phyloP scores from a whole-genome alignment of 2,888 invertebrate species.

The Spodoptera littoralis region DNA sequence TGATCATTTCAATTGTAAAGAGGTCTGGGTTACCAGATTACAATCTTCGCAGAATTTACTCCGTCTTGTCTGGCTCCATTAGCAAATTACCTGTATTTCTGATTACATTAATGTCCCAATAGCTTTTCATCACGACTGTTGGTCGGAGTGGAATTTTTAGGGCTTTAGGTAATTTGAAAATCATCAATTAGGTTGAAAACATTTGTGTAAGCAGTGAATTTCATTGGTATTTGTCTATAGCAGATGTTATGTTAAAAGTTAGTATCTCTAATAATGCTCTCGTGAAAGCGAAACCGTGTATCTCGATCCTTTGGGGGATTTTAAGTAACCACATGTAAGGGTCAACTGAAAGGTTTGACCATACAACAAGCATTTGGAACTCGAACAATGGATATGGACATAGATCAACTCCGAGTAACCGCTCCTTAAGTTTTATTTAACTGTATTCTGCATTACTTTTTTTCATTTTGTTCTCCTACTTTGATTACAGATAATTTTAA shows the following conservation, averaged over 20 bases:
- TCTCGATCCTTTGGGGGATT: constrained; percentile 77
- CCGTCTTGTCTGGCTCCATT: constrained; percentile 75
- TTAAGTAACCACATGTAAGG: constrained; percentile 82
- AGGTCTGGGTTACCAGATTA: constrained; percentile 65
- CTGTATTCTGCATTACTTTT: too few relatives aligned
- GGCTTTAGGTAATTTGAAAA: constrained; percentile 17
- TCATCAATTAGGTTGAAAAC: constrained; percentile 32
- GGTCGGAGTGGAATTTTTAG: constrained; percentile 29
- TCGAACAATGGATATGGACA: constrained; percentile 52
- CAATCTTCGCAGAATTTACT: constrained; percentile 69
- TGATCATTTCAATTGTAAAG: constrained; percentile 34
- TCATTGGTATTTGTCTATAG: constrained; percentile 38
- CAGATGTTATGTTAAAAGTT: constrained; percentile 59
- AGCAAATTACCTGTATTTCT: constrained; percentile 76
- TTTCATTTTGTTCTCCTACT: too few relatives aligned
- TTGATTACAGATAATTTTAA: too few relatives aligned
- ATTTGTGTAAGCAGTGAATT: constrained; percentile 4
- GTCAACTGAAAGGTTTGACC: constrained; percentile 84
- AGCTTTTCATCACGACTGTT: constrained; percentile 47
- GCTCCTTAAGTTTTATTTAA: constrained; percentile 15
- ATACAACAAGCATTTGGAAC: constrained; percentile 73
- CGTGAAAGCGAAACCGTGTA: constrained; percentile 85
- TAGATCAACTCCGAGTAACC: constrained; percentile 32
- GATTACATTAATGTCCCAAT: constrained; percentile 68
- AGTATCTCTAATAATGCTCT: constrained; percentile 64